Evolutionary conservation across 1,140 invertebrate species (phyloP), one percentile per base, ranked within the genome.

Genomic region (Procambarus virginalis): DNA sequence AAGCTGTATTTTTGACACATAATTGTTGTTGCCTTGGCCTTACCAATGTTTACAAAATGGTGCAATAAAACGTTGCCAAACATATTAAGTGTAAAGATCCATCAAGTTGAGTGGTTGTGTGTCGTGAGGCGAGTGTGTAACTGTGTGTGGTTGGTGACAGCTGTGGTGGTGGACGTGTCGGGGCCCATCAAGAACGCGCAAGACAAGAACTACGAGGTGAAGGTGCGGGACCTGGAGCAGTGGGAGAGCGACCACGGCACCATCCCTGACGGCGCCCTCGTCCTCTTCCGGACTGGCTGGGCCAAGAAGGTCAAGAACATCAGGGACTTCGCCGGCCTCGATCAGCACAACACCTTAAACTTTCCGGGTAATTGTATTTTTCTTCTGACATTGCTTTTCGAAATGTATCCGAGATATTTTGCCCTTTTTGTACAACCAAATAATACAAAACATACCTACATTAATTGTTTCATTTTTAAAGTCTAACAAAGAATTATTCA

Each of bases 271-370:
- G 92, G 93, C 12, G 92, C 93, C 8, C 85, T 95, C 5, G 91
- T 95, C 5, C 91, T 96, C 2, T 94, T 96, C 81, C 94, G 94
- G 82, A 96, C 95, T 79, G 95, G 95, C 4, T 95, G 95, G 95
- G 93, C 93, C 0, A 89, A 22, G 1, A 90, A 81, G 51, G 60
- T 51, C 83, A 70, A 58, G n/a, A n/a, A 46, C 46, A 5, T 64
- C 0, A 46, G 77, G 12, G 51, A 55, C 2, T 90, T 86, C 22
- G 55, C 68, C 3, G 84, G 78, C 46, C n/a, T 90, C 0, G 89
- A 90, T 49, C 8, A 55, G 3, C 46, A 80, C 20, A 85, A 80
- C 46, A 90, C 64, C 2, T 22, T 58, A 45, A 85, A 90, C 77
- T 90, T 80, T 17, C 89, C 89, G 0, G 89, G 89, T 86, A 68